Evolutionary conservation across 2,888 invertebrate species (phyloP).

Genomic region (Caenorhabditis doughertyi): DNA sequence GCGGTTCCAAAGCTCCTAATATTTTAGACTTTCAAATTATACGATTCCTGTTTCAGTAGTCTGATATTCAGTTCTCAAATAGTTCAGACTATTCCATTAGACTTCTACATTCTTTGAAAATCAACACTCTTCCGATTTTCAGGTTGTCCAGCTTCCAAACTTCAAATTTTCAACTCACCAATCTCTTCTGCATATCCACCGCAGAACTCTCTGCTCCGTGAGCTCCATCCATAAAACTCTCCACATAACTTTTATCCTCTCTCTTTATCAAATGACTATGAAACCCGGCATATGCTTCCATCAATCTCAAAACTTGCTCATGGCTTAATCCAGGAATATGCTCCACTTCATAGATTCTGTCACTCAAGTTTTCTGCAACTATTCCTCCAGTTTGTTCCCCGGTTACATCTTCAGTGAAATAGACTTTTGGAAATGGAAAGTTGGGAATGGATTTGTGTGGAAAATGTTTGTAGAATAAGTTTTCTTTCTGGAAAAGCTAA

Average conservation of each 20-base stretch:
- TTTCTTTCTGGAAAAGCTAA: constrained; percentile 37
- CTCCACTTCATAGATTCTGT: constrained; percentile 31
- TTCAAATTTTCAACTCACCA: constrained; percentile 5
- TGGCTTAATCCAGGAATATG: constrained; percentile 51
- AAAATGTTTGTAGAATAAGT: constrained; percentile 53
- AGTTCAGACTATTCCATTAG: too few relatives aligned
- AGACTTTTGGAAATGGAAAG: constrained; percentile 48
- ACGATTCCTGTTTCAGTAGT: too few relatives aligned
- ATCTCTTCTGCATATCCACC: constrained; percentile 24
- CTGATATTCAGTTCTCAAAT: too few relatives aligned
- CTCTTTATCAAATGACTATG: constrained; percentile 24
- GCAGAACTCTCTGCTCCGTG: constrained; percentile 29
- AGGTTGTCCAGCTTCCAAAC: too few relatives aligned
- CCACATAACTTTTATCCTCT: constrained; percentile 40
- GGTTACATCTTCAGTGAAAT: constrained; percentile 38
- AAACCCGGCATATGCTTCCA: constrained; percentile 46
- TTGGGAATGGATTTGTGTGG: constrained; percentile 24
- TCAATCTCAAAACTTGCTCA: constrained; percentile 31
- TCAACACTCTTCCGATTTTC: not conserved
- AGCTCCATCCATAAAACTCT: constrained; percentile 39
- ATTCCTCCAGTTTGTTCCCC: constrained; percentile 49
- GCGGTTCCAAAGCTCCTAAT: too few relatives aligned
- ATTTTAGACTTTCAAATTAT: too few relatives aligned
- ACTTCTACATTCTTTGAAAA: not conserved
- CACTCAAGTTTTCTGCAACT: constrained; percentile 43